Conservation (phyloP, 2,113 vertebrate genomes). For the Hyperopisus bebe region DNA sequence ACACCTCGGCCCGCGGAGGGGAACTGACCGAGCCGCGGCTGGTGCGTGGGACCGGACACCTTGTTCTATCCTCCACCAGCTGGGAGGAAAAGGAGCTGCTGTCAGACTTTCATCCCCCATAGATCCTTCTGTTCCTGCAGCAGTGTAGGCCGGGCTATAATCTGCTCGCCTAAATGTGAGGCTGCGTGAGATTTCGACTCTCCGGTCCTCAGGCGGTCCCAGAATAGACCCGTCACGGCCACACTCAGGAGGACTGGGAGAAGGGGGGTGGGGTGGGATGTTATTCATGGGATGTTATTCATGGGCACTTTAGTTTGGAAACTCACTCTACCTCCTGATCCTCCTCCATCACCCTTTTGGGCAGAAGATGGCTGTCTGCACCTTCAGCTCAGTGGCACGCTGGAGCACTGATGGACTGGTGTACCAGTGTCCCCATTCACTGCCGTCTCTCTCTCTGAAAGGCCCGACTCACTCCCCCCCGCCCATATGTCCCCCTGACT, state of each 20-base stretch:
- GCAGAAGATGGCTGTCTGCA: not conserved
- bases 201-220: slow-evolving; percentile 27
- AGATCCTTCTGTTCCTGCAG: slow-evolving; percentile 43
- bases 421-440: not conserved
- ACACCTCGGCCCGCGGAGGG: not conserved
- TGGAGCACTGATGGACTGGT: not conserved
- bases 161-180: slow-evolving; percentile 59
- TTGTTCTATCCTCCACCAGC: not conserved
- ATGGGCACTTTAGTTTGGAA: slow-evolving; percentile 40
- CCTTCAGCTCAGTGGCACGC: not conserved
- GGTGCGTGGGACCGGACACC: not conserved
- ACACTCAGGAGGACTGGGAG: slow-evolving; percentile 32
- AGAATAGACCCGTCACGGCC: slow-evolving; percentile 55
- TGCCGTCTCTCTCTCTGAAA: not conserved
- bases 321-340: slow-evolving; percentile 25
- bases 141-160: slow-evolving; percentile 44
- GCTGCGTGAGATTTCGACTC: slow-evolving; percentile 35
- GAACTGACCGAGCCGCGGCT: not conserved
- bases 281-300: too few relatives aligned
- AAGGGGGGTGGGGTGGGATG: slow-evolving; percentile 46
- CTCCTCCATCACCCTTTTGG: not conserved
- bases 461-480: not conserved
- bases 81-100: not conserved
- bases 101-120: slow-evolving; percentile 41
- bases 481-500: slow-evolving; percentile 10